Evolutionary conservation across 2,888 invertebrate genomes (phyloP), one percentile per base, ranked within the genome.

Genomic region (Apodemia mormo): DNA sequence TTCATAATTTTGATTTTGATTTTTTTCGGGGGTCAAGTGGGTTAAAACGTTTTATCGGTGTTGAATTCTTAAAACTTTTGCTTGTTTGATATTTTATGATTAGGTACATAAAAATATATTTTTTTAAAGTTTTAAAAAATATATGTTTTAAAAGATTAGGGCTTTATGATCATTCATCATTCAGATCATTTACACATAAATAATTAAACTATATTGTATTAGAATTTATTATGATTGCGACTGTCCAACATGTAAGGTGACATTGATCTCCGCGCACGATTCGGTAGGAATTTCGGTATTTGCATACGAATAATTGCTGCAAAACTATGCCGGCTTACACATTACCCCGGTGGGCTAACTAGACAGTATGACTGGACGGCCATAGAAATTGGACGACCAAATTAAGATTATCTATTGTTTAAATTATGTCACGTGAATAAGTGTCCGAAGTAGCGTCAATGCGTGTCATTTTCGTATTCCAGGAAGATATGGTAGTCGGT

Each of bases 281-380:
- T 65, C n/a, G 33, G 22, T 43, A 33, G 65, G 65, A 65, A 65
- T 65, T 43, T 65, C 30, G 58, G 58, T 40, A 65, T 65, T 65
- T 65, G 65, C 65, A 65, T 65, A 65, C 43, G 65, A 33, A 61
- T 61, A 61, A 61, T 61, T 61, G 58, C 58, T 61, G 10, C 30
- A 30, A 14, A 33, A 30, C 58, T 61, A 61, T 30, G 58, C 33
- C 30, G 58, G 33, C 58, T 33, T 61, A 61, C 58, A 61, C 58
- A 61, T 61, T 33, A 61, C 58, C 29, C 30, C 14, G 49, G 49
- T 49, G 14, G 40, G 0, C 40, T 14, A 49, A 49, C 49, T 33
- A 30, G 29, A 29, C 29, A 61, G 58, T 58, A 12, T 12, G 56
- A 56, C 56, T 29, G 56, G 58, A 30, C 30, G 22, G 58, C 30